Evolutionary conservation across 2,888 invertebrate species (phyloP).

Genomic region (Gymnocheta viridis): DNA sequence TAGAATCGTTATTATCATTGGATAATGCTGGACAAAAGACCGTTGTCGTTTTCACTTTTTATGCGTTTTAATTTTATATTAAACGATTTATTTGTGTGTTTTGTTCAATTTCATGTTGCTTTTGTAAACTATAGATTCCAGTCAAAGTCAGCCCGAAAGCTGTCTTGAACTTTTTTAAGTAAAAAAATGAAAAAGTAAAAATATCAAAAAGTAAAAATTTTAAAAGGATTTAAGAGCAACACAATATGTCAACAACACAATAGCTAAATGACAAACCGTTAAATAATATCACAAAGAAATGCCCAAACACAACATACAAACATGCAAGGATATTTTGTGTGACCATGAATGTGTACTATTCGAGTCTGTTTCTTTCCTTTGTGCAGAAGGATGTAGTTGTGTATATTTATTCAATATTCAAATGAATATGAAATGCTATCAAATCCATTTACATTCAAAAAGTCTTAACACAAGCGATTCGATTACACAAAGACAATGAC

Average conservation of each 20-base stretch:
- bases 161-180: not conserved
- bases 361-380: not conserved
- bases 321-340: constrained; percentile 14
- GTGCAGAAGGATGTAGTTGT: not conserved
- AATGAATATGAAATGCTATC: constrained; percentile 43
- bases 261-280: constrained; percentile 36
- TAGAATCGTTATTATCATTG: not conserved
- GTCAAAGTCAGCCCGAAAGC: constrained; percentile 11
- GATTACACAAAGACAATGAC: constrained; percentile 48
- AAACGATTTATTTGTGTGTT: constrained; percentile 29
- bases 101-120: not conserved
- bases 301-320: not conserved
- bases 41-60: constrained; percentile 18
- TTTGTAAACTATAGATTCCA: constrained; percentile 15
- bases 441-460: constrained; percentile 48
- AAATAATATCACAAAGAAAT: constrained; percentile 36
- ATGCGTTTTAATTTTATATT: constrained; percentile 26
- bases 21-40: not conserved
- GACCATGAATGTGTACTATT: not conserved
- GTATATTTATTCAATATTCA: constrained; percentile 15
- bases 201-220: not conserved
- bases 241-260: constrained; percentile 47
- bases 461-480: constrained; percentile 48
- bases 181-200: not conserved
- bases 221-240: not conserved